These are phyloP conservation scores for Caloenas nicobarica DNA, from an alignment of 2,113 vertebrate genomes.

Conservation along the genomic window DNA sequence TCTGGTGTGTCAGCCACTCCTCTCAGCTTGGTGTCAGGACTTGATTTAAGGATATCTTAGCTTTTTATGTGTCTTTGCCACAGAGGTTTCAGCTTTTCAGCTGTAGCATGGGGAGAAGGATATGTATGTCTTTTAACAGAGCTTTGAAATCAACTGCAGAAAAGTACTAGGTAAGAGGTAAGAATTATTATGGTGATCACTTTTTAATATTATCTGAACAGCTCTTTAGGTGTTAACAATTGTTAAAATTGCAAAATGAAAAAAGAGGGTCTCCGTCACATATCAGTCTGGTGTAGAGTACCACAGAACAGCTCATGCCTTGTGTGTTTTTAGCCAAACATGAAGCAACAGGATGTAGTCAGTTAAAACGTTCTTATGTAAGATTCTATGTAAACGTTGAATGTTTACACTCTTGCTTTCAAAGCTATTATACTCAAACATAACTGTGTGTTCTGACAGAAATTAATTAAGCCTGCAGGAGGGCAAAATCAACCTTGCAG, in stretches of 20 bases:
- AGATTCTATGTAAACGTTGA: background rate
- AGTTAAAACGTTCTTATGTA: background rate
- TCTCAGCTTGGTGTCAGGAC: no score
- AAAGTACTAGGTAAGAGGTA: background rate
- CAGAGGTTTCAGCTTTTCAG: background rate
- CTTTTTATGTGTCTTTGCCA: background rate
- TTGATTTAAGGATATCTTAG: background rate
- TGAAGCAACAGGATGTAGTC: conserved; percentile 45
- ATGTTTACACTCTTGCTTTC: background rate
- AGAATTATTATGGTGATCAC: background rate
- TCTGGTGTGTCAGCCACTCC: no score
- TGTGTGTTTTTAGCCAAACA: background rate
- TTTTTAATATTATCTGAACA: background rate
- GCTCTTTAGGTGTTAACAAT: background rate
- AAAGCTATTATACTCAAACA: background rate
- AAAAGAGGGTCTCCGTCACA: background rate
- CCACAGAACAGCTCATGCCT: background rate
- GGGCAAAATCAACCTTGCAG: background rate
- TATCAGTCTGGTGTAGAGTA: background rate
- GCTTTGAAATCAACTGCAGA: background rate
- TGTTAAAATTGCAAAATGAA: background rate
- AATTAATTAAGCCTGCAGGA: background rate
- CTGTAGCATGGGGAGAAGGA: background rate
- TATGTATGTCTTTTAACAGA: background rate
- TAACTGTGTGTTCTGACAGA: background rate